Evolutionary conservation across 30 jellyfish, hydroid and myxozoan species (phyloP).

Genomic region (Turritopsis rubra): DNA sequence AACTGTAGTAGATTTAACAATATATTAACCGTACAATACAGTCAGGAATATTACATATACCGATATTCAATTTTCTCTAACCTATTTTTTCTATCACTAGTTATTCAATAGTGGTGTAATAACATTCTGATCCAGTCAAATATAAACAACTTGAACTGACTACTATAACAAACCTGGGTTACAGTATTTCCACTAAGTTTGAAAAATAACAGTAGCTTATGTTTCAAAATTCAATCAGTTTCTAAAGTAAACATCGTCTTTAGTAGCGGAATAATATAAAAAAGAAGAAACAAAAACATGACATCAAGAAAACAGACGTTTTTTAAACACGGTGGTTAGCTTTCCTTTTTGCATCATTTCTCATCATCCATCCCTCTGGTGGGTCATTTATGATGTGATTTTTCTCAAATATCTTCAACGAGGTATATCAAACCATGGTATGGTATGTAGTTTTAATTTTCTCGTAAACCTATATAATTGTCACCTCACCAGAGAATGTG

Average conservation of each 20-base stretch:
- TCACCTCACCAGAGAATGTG: no score
- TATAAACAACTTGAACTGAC: neutral
- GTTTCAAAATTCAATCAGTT: neutral
- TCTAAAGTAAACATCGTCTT: neutral
- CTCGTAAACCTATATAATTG: no score
- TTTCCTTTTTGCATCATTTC: no score
- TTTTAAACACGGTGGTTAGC: no score
- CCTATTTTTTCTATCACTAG: neutral
- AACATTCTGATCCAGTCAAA: neutral
- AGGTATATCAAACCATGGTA: no score
- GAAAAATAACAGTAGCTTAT: neutral
- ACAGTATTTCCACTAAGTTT: neutral
- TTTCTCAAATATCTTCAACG: no score
- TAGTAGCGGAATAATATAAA: neutral
- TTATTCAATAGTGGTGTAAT: neutral
- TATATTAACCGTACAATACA: neutral
- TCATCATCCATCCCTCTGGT: no score
- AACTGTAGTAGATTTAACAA: neutral
- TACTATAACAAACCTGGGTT: neutral
- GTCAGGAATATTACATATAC: neutral
- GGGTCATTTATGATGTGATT: no score
- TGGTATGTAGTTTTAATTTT: no score
- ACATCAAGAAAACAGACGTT: neutral
- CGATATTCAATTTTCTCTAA: neutral
- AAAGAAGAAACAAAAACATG: neutral